These are phyloP conservation scores for Drosophila tripunctata DNA, from an alignment of 2,888 invertebrate genomes.

Conservation along the genomic window DNA sequence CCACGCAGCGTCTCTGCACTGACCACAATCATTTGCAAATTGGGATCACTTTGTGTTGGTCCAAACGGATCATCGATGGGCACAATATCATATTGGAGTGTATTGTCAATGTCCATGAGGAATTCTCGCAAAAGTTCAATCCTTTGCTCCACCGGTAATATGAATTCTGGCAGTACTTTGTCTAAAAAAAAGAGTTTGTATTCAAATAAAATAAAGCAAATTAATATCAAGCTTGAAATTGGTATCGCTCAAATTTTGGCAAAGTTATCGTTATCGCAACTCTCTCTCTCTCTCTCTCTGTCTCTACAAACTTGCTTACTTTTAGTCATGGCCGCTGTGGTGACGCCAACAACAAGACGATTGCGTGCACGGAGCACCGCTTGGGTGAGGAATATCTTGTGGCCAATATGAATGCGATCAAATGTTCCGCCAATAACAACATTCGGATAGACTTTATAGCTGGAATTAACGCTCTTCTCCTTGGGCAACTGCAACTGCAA, in stretches of 20 bases:
- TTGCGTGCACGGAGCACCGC: conserved; percentile 91
- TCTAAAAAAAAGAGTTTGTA: conserved; percentile 88
- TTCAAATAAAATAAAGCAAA: no score
- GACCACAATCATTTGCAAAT: conserved; percentile 87
- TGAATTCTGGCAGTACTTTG: conserved; percentile 94
- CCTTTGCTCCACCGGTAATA: conserved; percentile 91
- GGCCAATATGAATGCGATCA: conserved; percentile 96
- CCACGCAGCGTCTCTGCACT: conserved; percentile 95
- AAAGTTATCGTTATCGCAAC: no score
- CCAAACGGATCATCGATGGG: conserved; percentile 96
- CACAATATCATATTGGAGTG: conserved; percentile 90
- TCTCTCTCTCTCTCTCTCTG: no score
- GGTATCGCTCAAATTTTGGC: no score
- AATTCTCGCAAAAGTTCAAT: conserved; percentile 90
- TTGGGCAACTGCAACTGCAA: conserved; percentile 46
- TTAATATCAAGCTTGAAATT: no score
- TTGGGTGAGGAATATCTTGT: conserved; percentile 95
- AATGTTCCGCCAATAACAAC: conserved; percentile 98
- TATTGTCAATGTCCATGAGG: conserved; percentile 92
- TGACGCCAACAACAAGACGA: conserved; percentile 95
- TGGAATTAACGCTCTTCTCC: no score
- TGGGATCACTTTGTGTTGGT: conserved; percentile 93
- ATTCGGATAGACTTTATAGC: conserved; percentile 86
- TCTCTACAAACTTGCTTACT: no score
- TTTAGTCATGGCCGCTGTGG: conserved; percentile 93